Evolutionary conservation across 2,113 vertebrate genomes (phyloP).

Genomic region (Nothobranchius furzeri): DNA sequence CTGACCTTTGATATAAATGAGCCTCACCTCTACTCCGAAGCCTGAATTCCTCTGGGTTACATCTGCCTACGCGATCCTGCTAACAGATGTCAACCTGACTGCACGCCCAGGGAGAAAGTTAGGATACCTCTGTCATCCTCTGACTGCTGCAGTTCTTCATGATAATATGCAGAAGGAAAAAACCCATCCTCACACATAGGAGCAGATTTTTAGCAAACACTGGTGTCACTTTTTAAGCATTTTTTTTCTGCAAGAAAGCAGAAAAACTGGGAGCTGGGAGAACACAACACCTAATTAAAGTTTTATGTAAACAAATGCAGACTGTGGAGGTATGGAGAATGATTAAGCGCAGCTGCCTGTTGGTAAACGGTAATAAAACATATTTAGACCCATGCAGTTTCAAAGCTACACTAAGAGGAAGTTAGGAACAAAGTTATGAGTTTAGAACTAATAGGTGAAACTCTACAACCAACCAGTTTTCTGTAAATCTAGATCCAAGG

Average conservation of each 20-base stretch:
- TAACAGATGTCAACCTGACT: conserved; percentile 28
- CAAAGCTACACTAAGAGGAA: not conserved
- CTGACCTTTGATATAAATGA: conserved; percentile 30
- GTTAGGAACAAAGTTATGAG: not conserved
- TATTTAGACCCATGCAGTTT: too few relatives aligned
- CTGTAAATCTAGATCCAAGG: not conserved
- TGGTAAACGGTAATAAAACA: too few relatives aligned
- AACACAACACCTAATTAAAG: too few relatives aligned
- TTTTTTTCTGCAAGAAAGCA: not conserved
- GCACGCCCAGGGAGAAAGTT: conserved; percentile 13
- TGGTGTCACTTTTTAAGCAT: not conserved
- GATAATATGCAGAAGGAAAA: conserved; percentile 4
- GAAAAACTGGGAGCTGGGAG: conserved; percentile 2
- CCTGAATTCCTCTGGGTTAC: conserved; percentile 36
- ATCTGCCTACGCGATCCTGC: conserved; percentile 32
- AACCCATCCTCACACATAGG: not conserved
- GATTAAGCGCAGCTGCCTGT: too few relatives aligned
- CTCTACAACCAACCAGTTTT: too few relatives aligned
- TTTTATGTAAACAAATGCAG: too few relatives aligned
- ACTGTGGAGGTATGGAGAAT: too few relatives aligned
- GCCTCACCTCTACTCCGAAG: conserved; percentile 18
- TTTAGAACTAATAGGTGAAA: not conserved
- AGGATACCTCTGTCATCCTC: conserved; percentile 13
- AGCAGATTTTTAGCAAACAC: not conserved
- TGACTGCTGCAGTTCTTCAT: conserved; percentile 11